Base-by-base conservation (phyloP, 2,797 vertebrate species). In the Apogon hyalosoma region DNA sequence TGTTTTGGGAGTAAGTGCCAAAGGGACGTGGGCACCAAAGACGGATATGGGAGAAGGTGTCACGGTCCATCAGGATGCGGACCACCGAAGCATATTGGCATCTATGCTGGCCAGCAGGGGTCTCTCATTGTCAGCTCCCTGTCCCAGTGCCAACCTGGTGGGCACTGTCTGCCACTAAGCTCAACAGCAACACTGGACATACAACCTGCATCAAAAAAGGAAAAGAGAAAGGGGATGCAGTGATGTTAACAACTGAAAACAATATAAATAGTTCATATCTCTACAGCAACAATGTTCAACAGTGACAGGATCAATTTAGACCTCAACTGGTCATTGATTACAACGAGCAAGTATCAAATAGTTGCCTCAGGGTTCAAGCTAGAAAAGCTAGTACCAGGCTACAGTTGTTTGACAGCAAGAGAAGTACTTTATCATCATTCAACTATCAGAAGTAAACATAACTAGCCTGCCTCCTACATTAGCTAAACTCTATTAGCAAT, bases 21-120 rank as follows among this genome's bases (percentile, higher is more conserved):
- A 98, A 97, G 38, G 97, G 97, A 10, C 96, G 94, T 0, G 97
- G 97, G 92, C 96, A 97, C 97, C 97, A 98, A 18, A 99, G 95
- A 67, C 96, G 95, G 73, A 98, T 95, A 84, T 96, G 96, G 81
- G 96, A 95, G 87, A 98, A 96, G 85, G 96, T 80, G 87, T 95
- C 92, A 46, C 95, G 95, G 82, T 99, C 97, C 97, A 99, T 99
- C 88, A 83, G 90, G 75, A 87, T 84, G 70, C 72, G 68, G 86
- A 79, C 73, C 83, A 79, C 86, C 68, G 60, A 76, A 87, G 71
- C 88, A 88, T 83, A 86, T 84, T 82, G 80, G 89, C 92, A 89
- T 87, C 89, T 95, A 95, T 16, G 80, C 93, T 76, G 91, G 92
- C 88, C 86, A 80, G 79, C 72, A 64, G 68, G 72, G 73, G 59